These are phyloP conservation scores for Pterobdella sp. DNA, from an alignment of 2,888 invertebrate species.

Conservation along the genomic window DNA sequence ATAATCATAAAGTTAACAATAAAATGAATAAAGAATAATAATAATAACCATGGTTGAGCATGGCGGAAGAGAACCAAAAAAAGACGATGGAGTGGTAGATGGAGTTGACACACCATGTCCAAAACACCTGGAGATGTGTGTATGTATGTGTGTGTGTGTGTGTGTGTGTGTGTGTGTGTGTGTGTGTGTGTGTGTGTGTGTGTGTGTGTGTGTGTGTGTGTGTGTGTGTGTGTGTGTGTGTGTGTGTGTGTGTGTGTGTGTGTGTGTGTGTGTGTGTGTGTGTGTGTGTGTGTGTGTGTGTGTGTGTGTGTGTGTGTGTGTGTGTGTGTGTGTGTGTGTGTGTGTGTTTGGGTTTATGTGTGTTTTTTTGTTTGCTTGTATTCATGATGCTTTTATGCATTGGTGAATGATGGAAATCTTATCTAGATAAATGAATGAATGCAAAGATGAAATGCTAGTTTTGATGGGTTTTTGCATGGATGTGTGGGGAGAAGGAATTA, in stretches of 20 bases:
- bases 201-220: not conserved
- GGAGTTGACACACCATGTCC: constrained; percentile 60
- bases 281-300: not conserved
- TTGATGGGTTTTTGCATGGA: too few species aligned
- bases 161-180: not conserved
- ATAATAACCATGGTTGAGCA: constrained; percentile 61
- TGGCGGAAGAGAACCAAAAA: constrained; percentile 81
- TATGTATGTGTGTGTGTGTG: not conserved
- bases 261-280: not conserved
- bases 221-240: constrained; percentile 5
- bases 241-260: not conserved
- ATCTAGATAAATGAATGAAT: too few species aligned
- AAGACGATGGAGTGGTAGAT: constrained; percentile 85
- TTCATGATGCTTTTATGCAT: too few species aligned
- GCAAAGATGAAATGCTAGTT: too few species aligned
- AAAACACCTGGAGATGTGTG: not conserved
- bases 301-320: not conserved
- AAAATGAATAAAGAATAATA: not conserved
- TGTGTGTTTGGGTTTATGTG: too few species aligned
- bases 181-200: not conserved
- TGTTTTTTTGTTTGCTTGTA: too few species aligned
- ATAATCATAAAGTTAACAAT: not conserved
- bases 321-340: too few species aligned
- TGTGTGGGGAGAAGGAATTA: too few species aligned
- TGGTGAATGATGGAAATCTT: too few species aligned